A percentile compares a stretch with the other conserved stretches of the same genome.
Conservation (phyloP, 37 sponge, comb jelly and placozoan species). For the Cliona cf. orientalis region DNA sequence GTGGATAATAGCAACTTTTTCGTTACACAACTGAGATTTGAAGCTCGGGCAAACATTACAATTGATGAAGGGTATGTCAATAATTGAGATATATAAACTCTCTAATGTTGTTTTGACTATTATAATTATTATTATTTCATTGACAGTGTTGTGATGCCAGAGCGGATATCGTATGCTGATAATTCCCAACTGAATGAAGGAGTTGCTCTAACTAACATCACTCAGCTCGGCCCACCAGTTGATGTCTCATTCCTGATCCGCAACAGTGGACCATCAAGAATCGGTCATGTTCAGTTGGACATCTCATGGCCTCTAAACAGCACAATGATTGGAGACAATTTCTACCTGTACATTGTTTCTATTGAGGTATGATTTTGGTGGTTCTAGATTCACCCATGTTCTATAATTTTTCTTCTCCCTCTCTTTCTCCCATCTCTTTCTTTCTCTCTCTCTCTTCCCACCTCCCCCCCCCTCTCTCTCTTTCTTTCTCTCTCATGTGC, state of each 20-base stretch:
- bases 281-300: conserved; percentile 8
- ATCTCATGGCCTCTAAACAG: conserved; percentile 54
- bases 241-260: conserved; percentile 13
- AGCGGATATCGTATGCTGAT: conserved; percentile 11
- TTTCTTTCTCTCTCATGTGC: background rate
- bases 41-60: background rate
- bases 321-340: background rate
- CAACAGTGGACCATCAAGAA: conserved; percentile 43
- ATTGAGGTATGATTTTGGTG: conserved; percentile 4
- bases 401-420: too few relatives aligned
- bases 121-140: background rate
- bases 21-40: background rate
- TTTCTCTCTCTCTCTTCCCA: too few relatives aligned
- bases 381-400: too few relatives aligned
- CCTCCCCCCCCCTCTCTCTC: too few relatives aligned
- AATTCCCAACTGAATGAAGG: too few relatives aligned
- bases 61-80: conserved; percentile 1
- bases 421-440: too few relatives aligned
- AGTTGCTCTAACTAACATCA: conserved; percentile 2
- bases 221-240: conserved; percentile 29
- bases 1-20: too few relatives aligned
- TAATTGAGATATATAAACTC: too few relatives aligned
- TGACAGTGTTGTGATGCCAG: conserved; percentile 31
- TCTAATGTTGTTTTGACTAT: background rate
- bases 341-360: conserved; percentile 30